These are phyloP conservation scores for Omphaloscelis lunosa DNA, from an alignment of 2,888 invertebrate species.

Conservation along the genomic window DNA sequence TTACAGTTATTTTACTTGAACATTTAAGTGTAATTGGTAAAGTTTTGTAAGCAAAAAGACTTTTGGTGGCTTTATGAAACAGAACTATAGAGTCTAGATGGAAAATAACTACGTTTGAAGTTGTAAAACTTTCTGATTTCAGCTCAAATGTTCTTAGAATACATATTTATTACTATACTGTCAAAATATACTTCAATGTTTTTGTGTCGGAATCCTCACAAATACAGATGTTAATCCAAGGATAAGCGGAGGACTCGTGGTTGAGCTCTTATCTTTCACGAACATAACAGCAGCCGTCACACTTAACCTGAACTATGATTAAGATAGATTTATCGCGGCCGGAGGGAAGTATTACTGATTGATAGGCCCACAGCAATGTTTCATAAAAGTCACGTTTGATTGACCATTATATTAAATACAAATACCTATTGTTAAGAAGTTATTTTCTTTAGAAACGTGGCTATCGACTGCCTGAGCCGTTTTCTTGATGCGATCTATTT, in stretches of 20 bases:
- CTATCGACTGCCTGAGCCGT: not conserved
- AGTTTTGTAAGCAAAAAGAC: conserved; percentile 68
- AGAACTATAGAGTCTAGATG: conserved; percentile 53
- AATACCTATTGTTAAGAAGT: conserved; percentile 3
- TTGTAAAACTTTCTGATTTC: conserved; percentile 27
- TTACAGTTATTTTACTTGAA: conserved; percentile 61
- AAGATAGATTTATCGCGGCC: conserved; percentile 44
- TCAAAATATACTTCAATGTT: not conserved
- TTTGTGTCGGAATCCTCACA: not conserved
- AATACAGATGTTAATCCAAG: conserved; percentile 28
- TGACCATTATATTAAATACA: conserved; percentile 7
- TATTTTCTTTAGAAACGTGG: conserved; percentile 1
- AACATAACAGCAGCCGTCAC: conserved; percentile 34
- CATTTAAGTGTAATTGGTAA: conserved; percentile 70
- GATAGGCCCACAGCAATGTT: conserved; percentile 19
- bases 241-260: conserved; percentile 7
- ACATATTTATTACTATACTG: not conserved
- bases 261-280: conserved; percentile 35
- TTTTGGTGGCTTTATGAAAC: conserved; percentile 66
- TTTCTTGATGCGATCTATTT: not conserved
- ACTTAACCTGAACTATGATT: conserved; percentile 45
- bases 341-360: conserved; percentile 38
- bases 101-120: conserved; percentile 40
- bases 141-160: not conserved
- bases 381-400: conserved; percentile 39